Evolutionary conservation across 2,113 vertebrate genomes (phyloP), one percentile per base, ranked within the genome.

Genomic region (Hyperoodon ampullatus): DNA sequence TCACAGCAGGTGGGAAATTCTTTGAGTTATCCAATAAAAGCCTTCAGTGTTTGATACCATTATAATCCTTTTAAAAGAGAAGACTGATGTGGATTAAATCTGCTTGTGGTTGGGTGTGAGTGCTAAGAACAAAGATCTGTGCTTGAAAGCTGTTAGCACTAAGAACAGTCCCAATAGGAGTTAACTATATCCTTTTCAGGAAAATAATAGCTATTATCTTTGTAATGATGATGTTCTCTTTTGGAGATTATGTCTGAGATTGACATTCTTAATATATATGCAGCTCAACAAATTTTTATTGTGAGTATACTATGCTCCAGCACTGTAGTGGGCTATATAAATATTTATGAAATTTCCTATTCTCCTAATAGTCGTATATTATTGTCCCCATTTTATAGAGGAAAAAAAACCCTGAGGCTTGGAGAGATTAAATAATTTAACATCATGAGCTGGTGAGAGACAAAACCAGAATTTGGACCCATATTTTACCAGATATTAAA

Each of bases 181-280:
- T 94, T 93, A 95, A 96, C 91, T 86, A 68, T 23, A 89, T 77
- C 39, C 35, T 90, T 97, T 97, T 90, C 77, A 80, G 89, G 78
- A 96, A 97, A 97, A 97, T 96, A 96, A 95, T 95, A 96, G 86
- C 93, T 95, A 86, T 97, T 96, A 95, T 97, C 87, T 92, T 97
- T 87, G 50, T 35, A 94, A 75, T 92, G 82, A 94, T 95, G 82
- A 71, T 98, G 28, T 94, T 96, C 35, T 93, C 50, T 96, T 83
- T 94, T 47, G 92, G 60, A 55, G 65, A 72, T 95, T 86, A 81
- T 66, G 88, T 96, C 85, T 87, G 87, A 96, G 87, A 91, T 63
- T 96, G 82, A 93, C 39, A 82, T 87, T 97, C 47, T 96, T 93
- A 58, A 44, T 85, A 39, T 94, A 88, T 78, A 78, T 89, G 61